Evolutionary conservation across 2,113 vertebrate species (phyloP), one percentile per base, ranked within the genome.

Genomic region (Nothocercus nigrocapillus): DNA sequence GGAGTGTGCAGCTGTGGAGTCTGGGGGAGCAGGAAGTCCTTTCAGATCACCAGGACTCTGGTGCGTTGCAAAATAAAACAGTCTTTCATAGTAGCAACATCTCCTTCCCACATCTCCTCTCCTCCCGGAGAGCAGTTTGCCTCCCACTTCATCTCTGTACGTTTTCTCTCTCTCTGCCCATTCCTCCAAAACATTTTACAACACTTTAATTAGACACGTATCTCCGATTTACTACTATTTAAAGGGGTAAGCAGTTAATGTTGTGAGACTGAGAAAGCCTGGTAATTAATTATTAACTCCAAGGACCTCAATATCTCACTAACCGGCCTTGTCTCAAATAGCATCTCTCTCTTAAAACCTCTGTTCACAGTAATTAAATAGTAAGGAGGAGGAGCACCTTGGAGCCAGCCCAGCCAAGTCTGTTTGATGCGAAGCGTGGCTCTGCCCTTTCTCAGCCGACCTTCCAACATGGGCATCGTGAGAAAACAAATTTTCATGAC

Each of bases 281-380:
- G 77, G 89, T 97, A 98, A 98, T 98, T 98, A 97, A 98, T 98
- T 97, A 97, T 97, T 97, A 98, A 96, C 97, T 97, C 97, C 93
- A 97, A 96, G 97, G 97, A 95, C 96, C 66, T 90, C 95, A 95
- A 88, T 98, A 96, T 95, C 94, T 97, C 85, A 97, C 93, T 97
- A 94, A 97, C 96, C 95, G 95, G 92, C 89, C 89, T 97, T 97
- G 67, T 96, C 95, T 95, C 95, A 89, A 64, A 79, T 97, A 96
- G 86, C 89, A 97, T 97, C 96, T 94, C 76, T 85, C 76, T 94
- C 38, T 94, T 97, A 97, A 96, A 96, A 96, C 67, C 93, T 97
- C 96, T 94, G 90, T 91, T 95, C 75, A 36, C 88, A 94, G 88
- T 95, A 97, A 98, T 97, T 98, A 97, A 96, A 94, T 70, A 74